Base-by-base conservation (phyloP, 2,113 vertebrate genomes). In the Gymnocephalus cernua region DNA sequence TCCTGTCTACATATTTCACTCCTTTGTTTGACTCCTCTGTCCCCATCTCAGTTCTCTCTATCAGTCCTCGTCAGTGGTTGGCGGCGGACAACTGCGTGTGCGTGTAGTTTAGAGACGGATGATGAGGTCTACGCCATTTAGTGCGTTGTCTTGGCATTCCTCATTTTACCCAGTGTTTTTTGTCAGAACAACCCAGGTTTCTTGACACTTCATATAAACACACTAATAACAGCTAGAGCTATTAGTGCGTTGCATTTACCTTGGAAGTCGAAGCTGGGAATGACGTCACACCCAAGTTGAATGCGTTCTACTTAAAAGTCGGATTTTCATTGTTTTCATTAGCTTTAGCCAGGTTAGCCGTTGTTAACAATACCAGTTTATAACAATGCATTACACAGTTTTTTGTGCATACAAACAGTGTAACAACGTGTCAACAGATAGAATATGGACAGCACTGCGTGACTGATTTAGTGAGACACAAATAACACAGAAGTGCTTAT, bases 21-120 rank as follows among this genome's bases (percentile, higher is more conserved):
- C 84, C 86, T 94, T 95, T 95, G 95, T 96, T 95, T 95, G 94
- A 94, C 95, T 94, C 89, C 85, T 83, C 92, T 90, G 92, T 93
- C 88, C 88, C 86, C 75, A 80, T 94, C 92, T 94, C 92, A 88
- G 89, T 84, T 94, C 88, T 73, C 82, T 86, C 88, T 41, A 93
- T 91, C 91, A 67, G 86, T 93, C 85, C 87, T 91, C 77, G 77
- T 90, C 93, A 88, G 82, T 48, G 69, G 79, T 65, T 38, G 68
- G 80, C n/a, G 5, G 56, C 23, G 53, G 82, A 88, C 88, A 74
- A 53, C 62, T 72, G 63, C 23, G 56, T 64, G 77, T 61, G 62
- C 13, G 13, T 45, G 50, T 77, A 75, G 35, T 80, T 79, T 57
- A 16, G 10, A 80, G 80, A 87, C 65, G 50, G 70, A 90, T 81